These are phyloP conservation scores for Periphyllus acericola DNA, from an alignment of 2,888 invertebrate genomes.

Conservation along the genomic window DNA sequence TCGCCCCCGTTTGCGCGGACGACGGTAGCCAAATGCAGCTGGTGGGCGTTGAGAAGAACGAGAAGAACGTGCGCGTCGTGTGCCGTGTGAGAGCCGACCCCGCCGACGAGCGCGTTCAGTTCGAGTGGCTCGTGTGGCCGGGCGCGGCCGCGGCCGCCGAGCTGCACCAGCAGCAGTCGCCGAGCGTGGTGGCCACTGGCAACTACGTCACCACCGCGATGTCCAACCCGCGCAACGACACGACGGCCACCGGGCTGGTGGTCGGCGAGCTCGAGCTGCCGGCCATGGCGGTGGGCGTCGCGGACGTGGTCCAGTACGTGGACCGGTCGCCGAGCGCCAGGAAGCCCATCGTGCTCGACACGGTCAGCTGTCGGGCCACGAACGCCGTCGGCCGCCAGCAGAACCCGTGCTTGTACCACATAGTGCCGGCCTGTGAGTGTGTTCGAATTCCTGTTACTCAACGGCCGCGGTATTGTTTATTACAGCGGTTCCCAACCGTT, in stretches of 20 bases:
- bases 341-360: constrained; percentile 70
- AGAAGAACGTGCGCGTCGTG: constrained; percentile 23
- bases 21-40: constrained; percentile 5
- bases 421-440: constrained; percentile 81
- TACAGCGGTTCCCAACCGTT: no score
- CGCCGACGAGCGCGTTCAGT: constrained; percentile 39
- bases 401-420: constrained; percentile 86
- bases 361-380: constrained; percentile 85
- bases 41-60: constrained; percentile 34
- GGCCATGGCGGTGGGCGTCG: not conserved
- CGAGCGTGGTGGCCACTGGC: constrained; percentile 10
- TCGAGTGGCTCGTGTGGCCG: constrained; percentile 54
- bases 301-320: not conserved
- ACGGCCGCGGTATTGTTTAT: not conserved
- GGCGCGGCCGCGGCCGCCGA: not conserved
- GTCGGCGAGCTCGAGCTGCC: constrained; percentile 34
- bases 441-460: not conserved
- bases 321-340: not conserved
- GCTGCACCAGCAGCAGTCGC: constrained; percentile 8
- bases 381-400: constrained; percentile 86
- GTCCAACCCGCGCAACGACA: constrained; percentile 16
- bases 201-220: constrained; percentile 52
- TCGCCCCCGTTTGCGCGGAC: constrained; percentile 49
- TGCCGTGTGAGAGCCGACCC: constrained; percentile 50
- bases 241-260: constrained; percentile 17